Base-by-base conservation (phyloP, 2,797 vertebrate species). In the Fistularia tabacaria region DNA sequence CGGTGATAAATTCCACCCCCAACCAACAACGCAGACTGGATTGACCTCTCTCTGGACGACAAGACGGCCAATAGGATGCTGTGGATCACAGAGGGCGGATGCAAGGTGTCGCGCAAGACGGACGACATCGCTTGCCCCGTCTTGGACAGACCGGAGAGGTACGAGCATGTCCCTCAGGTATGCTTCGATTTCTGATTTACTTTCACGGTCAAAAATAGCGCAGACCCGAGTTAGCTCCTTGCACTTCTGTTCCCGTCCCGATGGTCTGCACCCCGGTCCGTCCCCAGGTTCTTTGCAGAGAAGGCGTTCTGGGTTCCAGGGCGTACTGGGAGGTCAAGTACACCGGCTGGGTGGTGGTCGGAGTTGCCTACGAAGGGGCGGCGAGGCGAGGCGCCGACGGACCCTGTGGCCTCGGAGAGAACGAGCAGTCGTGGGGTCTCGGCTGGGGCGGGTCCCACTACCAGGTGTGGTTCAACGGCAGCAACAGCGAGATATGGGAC, bases 11-110 rank as follows among this genome's bases (percentile, higher is more conserved):
- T 25, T 5, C 39, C 7, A 3, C 37, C 9, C 10, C 14, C 14
- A 12, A 11, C 12, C 36, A 43, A 51, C 54, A 12, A 36, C 7
- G 14, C 61, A 81, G 79, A 83, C 53, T 83, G 70, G 75, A 59
- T 83, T 43, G 64, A 71, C 25, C 66, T 87, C 15, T 80, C 83
- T 25, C 46, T 86, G 41, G 72, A 88, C 57, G 80, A 84, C 8
- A 86, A 84, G 57, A 84, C 81, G 13, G 82, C 79, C 53, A 86
- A 86, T 66, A 85, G 83, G 50, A 64, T 76, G 57, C 62, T 87
- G 14, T 87, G 82, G 87, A 74, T 87, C 61, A 68, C 80, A 40
- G 77, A 82, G 8, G 58, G 44, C 3, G 71, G 74, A 36, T 49
- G 73, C n/a, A 81, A 80, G 49, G 83, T 86, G 51, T 61, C 60